Evolutionary conservation across 2,888 invertebrate species (phyloP), one percentile per base, ranked within the genome.

Genomic region (Macropis europaea): DNA sequence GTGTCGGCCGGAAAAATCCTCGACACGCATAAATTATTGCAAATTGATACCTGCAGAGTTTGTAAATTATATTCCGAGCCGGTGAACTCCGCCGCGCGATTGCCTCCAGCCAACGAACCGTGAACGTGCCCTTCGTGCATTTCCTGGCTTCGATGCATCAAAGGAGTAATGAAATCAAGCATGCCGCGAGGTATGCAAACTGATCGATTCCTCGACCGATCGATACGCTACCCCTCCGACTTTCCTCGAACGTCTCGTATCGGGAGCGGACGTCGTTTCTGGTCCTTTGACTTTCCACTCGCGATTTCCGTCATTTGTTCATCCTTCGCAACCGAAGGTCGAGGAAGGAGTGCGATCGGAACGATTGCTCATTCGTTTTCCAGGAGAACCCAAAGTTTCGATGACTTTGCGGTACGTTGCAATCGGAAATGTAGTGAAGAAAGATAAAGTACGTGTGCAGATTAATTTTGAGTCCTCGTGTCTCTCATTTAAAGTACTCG

Each of bases 91-190:
- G 56, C 69, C n/a, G 62, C 59, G 59, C 48, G 73, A 79, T 81
- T 74, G 73, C 56, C 54, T 52, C 42, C 40, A 38, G 17, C 42
- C 77, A 80, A 56, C 74, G 77, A 80, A 76, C 80, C 81, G 77
- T 81, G 76, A 83, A 83, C 73, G 24, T 54, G 62, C 78, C 68
- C 69, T 74, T 68, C 67, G 61, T 50, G 73, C 72, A 71, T 81
- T 84, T 79, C 79, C 78, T 78, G 73, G 52, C 43, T 57, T 19
- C 13, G 71, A 54, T 57, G 67, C 81, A 76, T 82, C 81, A 78
- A 82, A 82, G 79, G 73, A 76, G 77, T 60, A 73, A 76, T 76
- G 82, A 82, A 83, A 83, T 76, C 50, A 50, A 57, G 38, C 50
- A 32, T 24, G 32, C 43, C 40, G 38, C 47, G 22, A 13, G 30